Percentiles rank a stretch among this genome's conserved stretches.
phyloP scores from a whole-genome alignment of 2,113 vertebrate genomes.

The Channa maculata region DNA sequence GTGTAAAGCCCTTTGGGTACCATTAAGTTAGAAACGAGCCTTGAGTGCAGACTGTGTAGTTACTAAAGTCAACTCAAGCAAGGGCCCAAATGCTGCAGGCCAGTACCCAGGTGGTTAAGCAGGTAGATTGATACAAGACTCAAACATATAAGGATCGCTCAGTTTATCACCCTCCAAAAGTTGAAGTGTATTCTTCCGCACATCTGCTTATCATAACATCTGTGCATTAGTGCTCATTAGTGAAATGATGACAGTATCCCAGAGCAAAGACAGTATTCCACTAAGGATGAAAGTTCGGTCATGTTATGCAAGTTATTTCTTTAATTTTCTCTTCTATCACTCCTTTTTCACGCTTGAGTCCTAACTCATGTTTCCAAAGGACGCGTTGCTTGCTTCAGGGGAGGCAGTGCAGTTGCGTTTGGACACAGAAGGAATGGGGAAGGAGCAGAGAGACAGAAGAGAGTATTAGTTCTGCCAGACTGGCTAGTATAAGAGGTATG shows the following conservation, averaged over 20 bases:
- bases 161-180: background rate
- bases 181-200: conserved; percentile 2
- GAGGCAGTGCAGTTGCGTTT: conserved; percentile 48
- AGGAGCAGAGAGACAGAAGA: conserved; percentile 32
- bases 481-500: conserved; percentile 19
- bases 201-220: conserved; percentile 8
- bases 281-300: conserved; percentile 5
- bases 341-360: conserved; percentile 23
- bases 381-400: conserved; percentile 80
- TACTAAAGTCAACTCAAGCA: background rate
- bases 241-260: conserved; percentile 23
- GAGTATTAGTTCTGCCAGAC: conserved; percentile 44
- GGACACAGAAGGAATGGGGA: conserved; percentile 46
- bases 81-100: background rate
- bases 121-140: background rate
- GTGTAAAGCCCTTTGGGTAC: too few relatives aligned
- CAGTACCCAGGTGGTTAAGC: background rate
- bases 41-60: too few relatives aligned
- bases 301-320: conserved; percentile 29
- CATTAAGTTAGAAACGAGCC: too few relatives aligned
- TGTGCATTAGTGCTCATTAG: conserved; percentile 9
- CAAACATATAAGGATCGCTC: background rate
- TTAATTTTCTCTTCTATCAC: conserved; percentile 26
- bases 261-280: conserved; percentile 5
- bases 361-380: conserved; percentile 73